Percentiles rank a stretch among this genome's conserved stretches.
Evolutionary conservation across 2,888 invertebrate species (phyloP).

Genomic region (Pristionchus japonicus): DNA sequence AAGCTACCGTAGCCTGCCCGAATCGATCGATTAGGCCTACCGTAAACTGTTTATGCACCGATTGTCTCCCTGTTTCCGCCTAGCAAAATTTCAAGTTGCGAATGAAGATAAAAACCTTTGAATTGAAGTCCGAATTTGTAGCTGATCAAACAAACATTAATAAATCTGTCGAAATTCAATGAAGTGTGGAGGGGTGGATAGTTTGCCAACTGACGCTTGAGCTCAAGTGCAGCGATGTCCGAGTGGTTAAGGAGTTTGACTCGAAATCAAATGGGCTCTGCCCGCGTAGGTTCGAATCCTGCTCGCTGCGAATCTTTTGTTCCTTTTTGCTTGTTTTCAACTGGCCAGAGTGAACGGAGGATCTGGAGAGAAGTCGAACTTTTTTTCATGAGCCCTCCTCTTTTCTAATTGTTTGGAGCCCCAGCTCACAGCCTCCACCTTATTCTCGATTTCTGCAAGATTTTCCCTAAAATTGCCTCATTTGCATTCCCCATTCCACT

Average conservation of each 20-base stretch:
- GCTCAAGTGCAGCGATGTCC: constrained; percentile 47
- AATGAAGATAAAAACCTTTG: neutral
- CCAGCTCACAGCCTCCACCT: no score
- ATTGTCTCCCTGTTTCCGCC: neutral
- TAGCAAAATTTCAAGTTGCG: neutral
- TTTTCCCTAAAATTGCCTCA: no score
- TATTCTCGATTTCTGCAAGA: no score
- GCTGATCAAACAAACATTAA: neutral
- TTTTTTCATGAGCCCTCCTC: no score
- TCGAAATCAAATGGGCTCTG: constrained; percentile 55
- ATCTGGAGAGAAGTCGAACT: no score
- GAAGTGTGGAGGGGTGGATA: neutral
- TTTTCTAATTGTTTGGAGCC: no score
- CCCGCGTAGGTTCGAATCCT: constrained; percentile 56
- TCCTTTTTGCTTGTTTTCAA: neutral
- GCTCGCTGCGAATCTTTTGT: constrained; percentile 48
- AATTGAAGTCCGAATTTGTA: neutral
- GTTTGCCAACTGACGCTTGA: neutral
- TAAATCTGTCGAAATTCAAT: neutral
- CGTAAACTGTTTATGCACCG: neutral
- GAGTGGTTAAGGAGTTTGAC: constrained; percentile 54
- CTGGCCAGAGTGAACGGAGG: neutral
- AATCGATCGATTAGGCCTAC: neutral
- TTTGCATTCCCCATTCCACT: neutral
- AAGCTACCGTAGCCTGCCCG: neutral